phyloP scores from a whole-genome alignment of 1,140 invertebrate genomes.

The Euwallacea fornicatus region DNA sequence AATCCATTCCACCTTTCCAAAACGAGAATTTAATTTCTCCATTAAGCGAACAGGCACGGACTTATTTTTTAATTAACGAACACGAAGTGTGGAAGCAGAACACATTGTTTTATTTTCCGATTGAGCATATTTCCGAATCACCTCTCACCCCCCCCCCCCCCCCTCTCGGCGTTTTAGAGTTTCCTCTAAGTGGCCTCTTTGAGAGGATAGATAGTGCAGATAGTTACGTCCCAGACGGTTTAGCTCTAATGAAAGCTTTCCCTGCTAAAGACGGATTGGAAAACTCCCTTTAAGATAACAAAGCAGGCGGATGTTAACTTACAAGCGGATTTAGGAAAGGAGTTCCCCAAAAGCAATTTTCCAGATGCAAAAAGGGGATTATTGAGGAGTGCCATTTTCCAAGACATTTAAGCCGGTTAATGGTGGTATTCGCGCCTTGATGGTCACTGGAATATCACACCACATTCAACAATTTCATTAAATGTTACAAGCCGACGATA shows the following conservation, averaged over 20 bases:
- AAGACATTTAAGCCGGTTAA: background rate
- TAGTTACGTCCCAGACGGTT: background rate
- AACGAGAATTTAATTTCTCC: background rate
- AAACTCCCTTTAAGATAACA: slow-evolving; percentile 4
- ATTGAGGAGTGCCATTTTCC: background rate
- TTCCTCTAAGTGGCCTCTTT: slow-evolving; percentile 1
- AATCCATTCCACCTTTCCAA: background rate
- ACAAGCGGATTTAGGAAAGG: background rate
- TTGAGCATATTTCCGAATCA: background rate
- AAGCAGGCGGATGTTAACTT: background rate
- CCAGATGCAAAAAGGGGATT: background rate
- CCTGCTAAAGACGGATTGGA: slow-evolving; percentile 3
- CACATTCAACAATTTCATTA: slow-evolving; percentile 1
- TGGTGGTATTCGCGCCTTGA: background rate
- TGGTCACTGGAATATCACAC: background rate
- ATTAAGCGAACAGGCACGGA: background rate
- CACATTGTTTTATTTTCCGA: slow-evolving; percentile 1
- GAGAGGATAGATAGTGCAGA: slow-evolving; percentile 1
- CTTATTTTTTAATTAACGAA: slow-evolving; percentile 2
- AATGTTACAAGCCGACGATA: background rate
- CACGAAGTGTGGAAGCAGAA: background rate
- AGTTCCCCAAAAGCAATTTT: background rate
- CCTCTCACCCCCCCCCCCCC: background rate
- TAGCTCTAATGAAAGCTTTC: slow-evolving; percentile 4
- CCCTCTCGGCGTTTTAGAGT: background rate